Base-by-base conservation (phyloP, 2,888 invertebrate species). In the Hydroisotoma schaefferi region DNA sequence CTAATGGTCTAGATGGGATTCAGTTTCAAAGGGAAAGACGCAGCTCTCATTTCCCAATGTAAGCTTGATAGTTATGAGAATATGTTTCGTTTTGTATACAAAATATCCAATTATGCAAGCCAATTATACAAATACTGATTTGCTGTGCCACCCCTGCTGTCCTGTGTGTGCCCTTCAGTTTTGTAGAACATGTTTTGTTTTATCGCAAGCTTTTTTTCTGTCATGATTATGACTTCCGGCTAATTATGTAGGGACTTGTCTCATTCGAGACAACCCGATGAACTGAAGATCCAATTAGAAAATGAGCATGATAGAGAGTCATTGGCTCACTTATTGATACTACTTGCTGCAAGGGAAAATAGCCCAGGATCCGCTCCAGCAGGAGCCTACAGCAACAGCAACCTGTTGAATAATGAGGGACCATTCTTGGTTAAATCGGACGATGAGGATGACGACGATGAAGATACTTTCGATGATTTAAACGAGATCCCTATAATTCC, bases 211-310 rank as follows among this genome's bases (percentile, higher is more conserved):
- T 10, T 15, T 33, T 33, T 15, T 33, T 15, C 33, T 33, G 33
- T 33, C n/a, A n/a, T n/a, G n/a, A n/a, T n/a, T n/a, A n/a, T n/a
- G n/a, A n/a, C n/a, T n/a, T n/a, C n/a, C n/a, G n/a, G n/a, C n/a
- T n/a, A n/a, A n/a, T n/a, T n/a, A n/a, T n/a, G n/a, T n/a, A n/a
- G n/a, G n/a, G n/a, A n/a, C n/a, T n/a, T n/a, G n/a, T n/a, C n/a
- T n/a, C n/a, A n/a, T n/a, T n/a, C n/a, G n/a, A n/a, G 5, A 12
- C 55, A 43, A 43, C 57, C 65, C 18, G 65, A 59, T 28, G 61
- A 65, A 54, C 20, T 65, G 40, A 61, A 65, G 33, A 38, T 65
- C 29, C 56, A 55, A 6, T 54, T 62, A 55, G 61, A 65, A 47
- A 59, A 65, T 33, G 57, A 59, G 5, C 25, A 51, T 29, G 65